These are phyloP conservation scores for Dendropsophus ebraccatus DNA, from an alignment of 2,113 vertebrate species.

Conservation along the genomic window DNA sequence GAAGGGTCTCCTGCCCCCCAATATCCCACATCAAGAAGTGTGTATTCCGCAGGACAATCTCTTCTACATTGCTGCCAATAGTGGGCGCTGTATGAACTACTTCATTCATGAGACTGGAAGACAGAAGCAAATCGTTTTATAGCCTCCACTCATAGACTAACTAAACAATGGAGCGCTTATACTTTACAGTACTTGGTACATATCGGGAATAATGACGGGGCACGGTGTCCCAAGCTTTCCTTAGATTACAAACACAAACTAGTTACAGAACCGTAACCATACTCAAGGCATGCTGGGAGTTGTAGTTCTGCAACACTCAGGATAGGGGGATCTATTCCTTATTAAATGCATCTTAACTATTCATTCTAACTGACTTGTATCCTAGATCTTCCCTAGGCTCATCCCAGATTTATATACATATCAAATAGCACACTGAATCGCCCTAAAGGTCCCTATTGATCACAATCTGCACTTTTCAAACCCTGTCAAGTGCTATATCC, in stretches of 20 bases:
- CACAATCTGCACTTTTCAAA: not conserved
- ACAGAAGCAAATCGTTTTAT: not conserved
- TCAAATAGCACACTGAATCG: not conserved
- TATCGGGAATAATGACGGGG: too few species aligned
- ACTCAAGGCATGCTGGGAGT: not conserved
- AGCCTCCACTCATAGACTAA: not conserved
- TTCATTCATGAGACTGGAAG: conserved; percentile 79
- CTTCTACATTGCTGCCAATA: conserved; percentile 84
- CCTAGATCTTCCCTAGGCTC: not conserved
- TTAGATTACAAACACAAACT: too few species aligned
- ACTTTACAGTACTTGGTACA: not conserved
- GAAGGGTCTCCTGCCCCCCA: conserved; percentile 80
- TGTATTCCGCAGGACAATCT: conserved; percentile 78
- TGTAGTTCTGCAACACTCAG: not conserved
- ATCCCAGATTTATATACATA: not conserved
- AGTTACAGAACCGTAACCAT: too few species aligned
- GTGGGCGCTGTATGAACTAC: conserved; percentile 82
- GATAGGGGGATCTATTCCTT: not conserved
- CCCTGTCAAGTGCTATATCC: not conserved
- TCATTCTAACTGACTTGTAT: not conserved
- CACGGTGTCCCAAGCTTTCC: too few species aligned
- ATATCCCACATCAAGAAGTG: conserved; percentile 86
- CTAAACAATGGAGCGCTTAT: not conserved
- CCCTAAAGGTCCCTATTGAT: not conserved
- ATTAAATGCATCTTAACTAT: not conserved